These are phyloP conservation scores for Cinclus cinclus DNA, from an alignment of 2,113 vertebrate genomes.

Conservation along the genomic window DNA sequence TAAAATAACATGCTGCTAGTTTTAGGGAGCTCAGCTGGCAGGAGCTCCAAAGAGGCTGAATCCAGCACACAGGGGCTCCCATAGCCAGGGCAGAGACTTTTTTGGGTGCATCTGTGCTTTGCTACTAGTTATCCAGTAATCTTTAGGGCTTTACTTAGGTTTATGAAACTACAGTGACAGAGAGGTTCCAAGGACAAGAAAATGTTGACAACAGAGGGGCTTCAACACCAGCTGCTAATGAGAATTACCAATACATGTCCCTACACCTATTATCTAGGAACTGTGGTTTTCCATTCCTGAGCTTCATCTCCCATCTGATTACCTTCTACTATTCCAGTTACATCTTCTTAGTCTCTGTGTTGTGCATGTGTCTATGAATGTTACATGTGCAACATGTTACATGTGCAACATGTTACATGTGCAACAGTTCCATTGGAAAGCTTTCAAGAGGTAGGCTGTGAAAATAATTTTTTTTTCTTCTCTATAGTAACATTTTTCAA, in stretches of 20 bases:
- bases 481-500: background rate
- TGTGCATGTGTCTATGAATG: background rate
- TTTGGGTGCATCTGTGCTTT: no score
- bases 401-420: background rate
- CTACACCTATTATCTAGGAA: background rate
- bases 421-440: background rate
- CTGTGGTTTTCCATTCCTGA: background rate
- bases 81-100: background rate
- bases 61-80: background rate
- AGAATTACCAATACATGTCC: background rate
- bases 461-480: background rate
- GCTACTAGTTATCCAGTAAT: background rate
- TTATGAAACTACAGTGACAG: background rate
- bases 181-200: slow-evolving; percentile 17
- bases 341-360: background rate
- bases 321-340: background rate
- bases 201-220: background rate
- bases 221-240: background rate
- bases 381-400: no score
- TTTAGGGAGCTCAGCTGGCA: background rate
- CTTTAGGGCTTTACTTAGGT: background rate
- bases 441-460: background rate
- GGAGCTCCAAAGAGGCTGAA: background rate
- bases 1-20: background rate
- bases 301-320: background rate